Conservation (phyloP, 2,113 vertebrate species). For the Psilopogon haemacephalus region DNA sequence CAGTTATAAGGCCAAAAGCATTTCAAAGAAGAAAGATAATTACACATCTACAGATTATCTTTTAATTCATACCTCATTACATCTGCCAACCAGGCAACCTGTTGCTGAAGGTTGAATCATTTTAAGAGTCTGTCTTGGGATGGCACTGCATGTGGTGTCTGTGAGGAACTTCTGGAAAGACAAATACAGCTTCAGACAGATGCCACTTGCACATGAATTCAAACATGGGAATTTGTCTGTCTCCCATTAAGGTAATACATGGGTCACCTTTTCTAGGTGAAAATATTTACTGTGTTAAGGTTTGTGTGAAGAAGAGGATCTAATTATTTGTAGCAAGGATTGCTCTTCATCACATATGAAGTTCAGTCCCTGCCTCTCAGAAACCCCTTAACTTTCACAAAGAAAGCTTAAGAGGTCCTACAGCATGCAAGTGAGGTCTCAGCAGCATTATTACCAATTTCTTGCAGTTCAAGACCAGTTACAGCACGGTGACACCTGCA, state of each 20-base stretch:
- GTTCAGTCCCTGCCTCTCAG: neutral
- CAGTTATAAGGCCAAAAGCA: neutral
- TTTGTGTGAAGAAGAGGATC: neutral
- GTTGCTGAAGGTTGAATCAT: conserved; percentile 85
- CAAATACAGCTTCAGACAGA: neutral
- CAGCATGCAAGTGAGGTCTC: neutral
- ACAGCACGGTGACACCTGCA: neutral
- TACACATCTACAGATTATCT: neutral
- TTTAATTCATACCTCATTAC: conserved; percentile 76
- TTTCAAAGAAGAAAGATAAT: neutral
- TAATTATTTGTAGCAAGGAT: neutral
- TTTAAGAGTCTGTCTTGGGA: conserved; percentile 82
- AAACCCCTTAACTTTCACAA: neutral
- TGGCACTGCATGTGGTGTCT: conserved; percentile 38
- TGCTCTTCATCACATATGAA: neutral
- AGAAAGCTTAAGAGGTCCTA: neutral
- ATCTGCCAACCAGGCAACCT: conserved; percentile 80
- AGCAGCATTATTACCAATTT: no score
- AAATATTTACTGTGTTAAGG: neutral
- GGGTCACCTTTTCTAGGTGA: neutral
- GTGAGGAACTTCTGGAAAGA: conserved; percentile 77
- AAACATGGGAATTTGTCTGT: neutral
- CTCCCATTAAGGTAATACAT: neutral
- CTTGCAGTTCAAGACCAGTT: neutral
- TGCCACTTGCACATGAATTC: neutral